Conservation (phyloP, 2,888 invertebrate species). For the Nemoura dubitans region DNA sequence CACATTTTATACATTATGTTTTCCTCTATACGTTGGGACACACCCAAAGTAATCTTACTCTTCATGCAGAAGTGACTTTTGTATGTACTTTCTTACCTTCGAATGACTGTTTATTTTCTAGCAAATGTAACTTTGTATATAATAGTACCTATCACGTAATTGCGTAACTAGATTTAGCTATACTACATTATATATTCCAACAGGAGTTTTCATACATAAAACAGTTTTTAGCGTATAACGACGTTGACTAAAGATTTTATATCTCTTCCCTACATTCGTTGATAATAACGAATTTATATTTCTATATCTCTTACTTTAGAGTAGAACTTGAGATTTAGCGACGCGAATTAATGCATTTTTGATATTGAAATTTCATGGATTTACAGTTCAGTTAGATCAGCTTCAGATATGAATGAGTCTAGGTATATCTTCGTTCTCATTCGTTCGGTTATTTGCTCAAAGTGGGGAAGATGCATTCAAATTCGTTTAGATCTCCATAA, state of each 20-base stretch:
- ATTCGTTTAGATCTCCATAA: not conserved
- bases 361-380: not conserved
- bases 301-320: too few relatives aligned
- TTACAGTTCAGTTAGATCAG: not conserved
- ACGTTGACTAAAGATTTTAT: too few relatives aligned
- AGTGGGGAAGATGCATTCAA: not conserved
- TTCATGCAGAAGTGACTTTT: too few relatives aligned
- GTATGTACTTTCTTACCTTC: too few relatives aligned
- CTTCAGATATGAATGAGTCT: not conserved
- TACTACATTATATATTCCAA: too few relatives aligned
- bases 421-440: not conserved
- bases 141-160: too few relatives aligned
- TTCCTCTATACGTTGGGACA: not conserved
- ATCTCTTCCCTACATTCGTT: not conserved
- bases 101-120: too few relatives aligned
- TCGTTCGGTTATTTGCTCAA: not conserved
- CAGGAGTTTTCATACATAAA: too few relatives aligned
- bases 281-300: too few relatives aligned
- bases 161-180: too few relatives aligned
- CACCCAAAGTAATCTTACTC: not conserved
- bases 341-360: constrained; percentile 1
- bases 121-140: too few relatives aligned
- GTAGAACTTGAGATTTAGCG: not conserved
- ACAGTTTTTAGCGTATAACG: too few relatives aligned
- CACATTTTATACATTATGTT: not conserved